phyloP scores from a whole-genome alignment of 1,140 invertebrate genomes.

The Drosophila willistoni region DNA sequence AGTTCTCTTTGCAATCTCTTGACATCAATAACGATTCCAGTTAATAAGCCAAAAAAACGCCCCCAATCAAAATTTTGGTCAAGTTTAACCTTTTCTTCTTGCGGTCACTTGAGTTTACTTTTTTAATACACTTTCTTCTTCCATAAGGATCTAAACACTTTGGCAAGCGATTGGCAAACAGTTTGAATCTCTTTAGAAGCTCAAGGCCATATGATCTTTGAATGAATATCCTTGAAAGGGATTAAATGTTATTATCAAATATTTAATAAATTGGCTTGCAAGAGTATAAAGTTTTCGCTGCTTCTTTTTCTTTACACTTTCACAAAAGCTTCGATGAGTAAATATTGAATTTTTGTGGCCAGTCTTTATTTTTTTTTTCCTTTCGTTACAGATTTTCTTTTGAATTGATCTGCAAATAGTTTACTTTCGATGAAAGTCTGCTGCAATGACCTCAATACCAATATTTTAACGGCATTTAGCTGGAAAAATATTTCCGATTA shows the following conservation, averaged over 20 bases:
- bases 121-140: not conserved
- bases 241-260: too few relatives aligned
- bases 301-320: conserved; percentile 48
- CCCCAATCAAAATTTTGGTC: conserved; percentile 42
- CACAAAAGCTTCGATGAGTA: conserved; percentile 65
- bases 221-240: too few relatives aligned
- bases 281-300: not conserved
- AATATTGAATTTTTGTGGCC: conserved; percentile 62
- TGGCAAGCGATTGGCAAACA: not conserved
- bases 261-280: not conserved
- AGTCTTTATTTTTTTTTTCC: conserved; percentile 47
- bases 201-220: too few relatives aligned
- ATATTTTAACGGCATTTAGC: conserved; percentile 46
- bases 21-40: conserved; percentile 29
- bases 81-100: conserved; percentile 66
- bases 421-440: conserved; percentile 77
- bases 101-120: conserved; percentile 36
- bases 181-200: too few relatives aligned
- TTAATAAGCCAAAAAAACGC: conserved; percentile 49
- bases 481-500: conserved; percentile 57
- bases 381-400: conserved; percentile 75
- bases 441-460: conserved; percentile 63
- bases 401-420: conserved; percentile 72
- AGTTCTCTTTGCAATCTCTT: conserved; percentile 20
- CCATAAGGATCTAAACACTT: not conserved